Base-by-base conservation (phyloP, 1,140 invertebrate species). In the Spodoptera litura region DNA sequence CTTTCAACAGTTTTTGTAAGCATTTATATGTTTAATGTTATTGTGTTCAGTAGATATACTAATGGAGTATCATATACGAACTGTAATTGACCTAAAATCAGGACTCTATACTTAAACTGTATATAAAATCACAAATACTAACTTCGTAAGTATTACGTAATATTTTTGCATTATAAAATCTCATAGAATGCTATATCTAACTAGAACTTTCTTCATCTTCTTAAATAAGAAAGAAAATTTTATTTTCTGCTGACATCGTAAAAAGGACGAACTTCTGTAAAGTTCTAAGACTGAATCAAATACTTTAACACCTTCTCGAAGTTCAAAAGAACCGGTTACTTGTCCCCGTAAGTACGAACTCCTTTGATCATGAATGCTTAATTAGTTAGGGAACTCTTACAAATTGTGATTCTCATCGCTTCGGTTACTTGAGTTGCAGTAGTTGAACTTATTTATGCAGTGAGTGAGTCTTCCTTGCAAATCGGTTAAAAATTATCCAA, bases 311-410 rank as follows among this genome's bases (percentile, higher is more conserved):
- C 64, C 62, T 27, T 15, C 31, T 9, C n/a, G 44, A 13, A 68
- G 49, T 68, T 52, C 64, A 53, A 68, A 68, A 68, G 64, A 68
- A 68, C 64, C 5, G 64, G 64, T 68, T 68, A 68, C 49, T 68
- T 68, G 64, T 20, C 25, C 20, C 55, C 52, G 25, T 71, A 68
- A 68, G 64, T 68, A 59, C 61, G 35, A 59, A 73, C n/a, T 59
- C 38, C 20, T 59, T 58, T 59, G 71, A 73, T 73, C 71, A 73
- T 73, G 56, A 73, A 73, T 49, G 56, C 53, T 56, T 73, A 73
- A 73, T 61, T 73, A 73, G 38, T 73, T 73, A 31, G 4, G 35
- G 4, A 61, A 73, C 31, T 61, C 27, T 73, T 73, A 61, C 71
- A 51, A 73, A 73, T 61, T 73, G 56, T 73, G 38, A 73, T 12